These are phyloP conservation scores for Heliconius hewitsoni DNA, from an alignment of 1,140 invertebrate species.

Conservation along the genomic window DNA sequence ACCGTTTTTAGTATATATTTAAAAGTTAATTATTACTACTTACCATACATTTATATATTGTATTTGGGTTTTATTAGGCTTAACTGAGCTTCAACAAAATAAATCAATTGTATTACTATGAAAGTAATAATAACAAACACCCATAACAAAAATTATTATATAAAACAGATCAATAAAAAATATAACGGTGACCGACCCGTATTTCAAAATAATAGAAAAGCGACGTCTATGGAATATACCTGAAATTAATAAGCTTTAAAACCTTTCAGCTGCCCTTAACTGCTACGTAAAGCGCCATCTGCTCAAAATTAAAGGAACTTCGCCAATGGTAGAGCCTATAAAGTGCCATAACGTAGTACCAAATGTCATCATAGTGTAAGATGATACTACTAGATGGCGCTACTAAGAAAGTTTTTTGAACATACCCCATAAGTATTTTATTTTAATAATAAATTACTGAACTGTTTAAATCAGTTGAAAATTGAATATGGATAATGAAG, in stretches of 20 bases:
- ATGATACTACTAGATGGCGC: conserved; percentile 2
- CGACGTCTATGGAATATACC: background rate
- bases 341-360: background rate
- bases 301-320: background rate
- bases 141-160: too few relatives aligned
- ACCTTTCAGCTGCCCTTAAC: background rate
- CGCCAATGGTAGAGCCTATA: background rate
- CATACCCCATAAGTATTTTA: background rate
- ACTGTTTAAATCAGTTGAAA: background rate
- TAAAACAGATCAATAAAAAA: too few relatives aligned
- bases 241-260: background rate
- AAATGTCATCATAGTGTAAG: background rate
- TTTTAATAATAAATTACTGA: background rate
- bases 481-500: too few relatives aligned
- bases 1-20: too few relatives aligned
- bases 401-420: background rate
- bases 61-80: too few relatives aligned
- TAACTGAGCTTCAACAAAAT: too few relatives aligned
- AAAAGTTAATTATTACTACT: too few relatives aligned
- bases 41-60: too few relatives aligned
- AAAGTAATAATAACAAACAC: too few relatives aligned
- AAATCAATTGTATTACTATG: too few relatives aligned
- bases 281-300: background rate
- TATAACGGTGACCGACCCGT: too few relatives aligned
- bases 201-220: background rate